Conservation (phyloP, 2,113 vertebrate genomes). For the Otolemur garnettii region DNA sequence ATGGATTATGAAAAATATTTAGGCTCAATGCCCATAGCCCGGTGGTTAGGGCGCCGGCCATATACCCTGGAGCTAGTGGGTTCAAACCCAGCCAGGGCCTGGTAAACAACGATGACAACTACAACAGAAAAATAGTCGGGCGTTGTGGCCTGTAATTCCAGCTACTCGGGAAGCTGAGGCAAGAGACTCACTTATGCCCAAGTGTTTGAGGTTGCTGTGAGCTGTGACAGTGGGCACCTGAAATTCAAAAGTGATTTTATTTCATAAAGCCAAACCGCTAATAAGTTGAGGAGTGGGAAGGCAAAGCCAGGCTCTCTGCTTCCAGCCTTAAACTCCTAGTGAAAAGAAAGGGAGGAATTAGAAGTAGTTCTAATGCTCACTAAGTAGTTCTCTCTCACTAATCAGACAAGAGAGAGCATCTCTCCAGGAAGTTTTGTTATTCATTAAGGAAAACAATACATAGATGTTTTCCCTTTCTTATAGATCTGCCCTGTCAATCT, state of each 20-base stretch:
- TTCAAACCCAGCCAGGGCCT: no score
- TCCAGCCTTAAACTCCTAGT: background rate
- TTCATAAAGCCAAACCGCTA: background rate
- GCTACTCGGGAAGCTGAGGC: no score
- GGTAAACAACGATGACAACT: no score
- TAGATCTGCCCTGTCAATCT: background rate
- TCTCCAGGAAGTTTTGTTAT: background rate
- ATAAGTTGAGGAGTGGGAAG: background rate
- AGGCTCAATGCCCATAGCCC: background rate
- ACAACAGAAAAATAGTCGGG: no score
- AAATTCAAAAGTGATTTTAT: constrained; percentile 27
- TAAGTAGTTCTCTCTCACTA: background rate
- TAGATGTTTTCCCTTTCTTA: background rate
- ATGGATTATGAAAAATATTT: background rate
- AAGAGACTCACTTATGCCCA: no score
- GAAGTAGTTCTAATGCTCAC: background rate
- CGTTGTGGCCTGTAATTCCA: no score
- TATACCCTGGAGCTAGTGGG: no score
- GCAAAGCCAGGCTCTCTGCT: background rate
- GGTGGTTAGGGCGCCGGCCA: no score
- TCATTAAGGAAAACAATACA: background rate
- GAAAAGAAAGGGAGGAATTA: background rate
- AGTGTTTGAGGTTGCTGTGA: no score
- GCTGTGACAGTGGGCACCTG: background rate
- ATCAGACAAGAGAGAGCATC: background rate